Percentiles rank a stretch among this genome's conserved stretches.
These are phyloP conservation scores for Napeogenes inachia DNA, from an alignment of 2,888 invertebrate genomes.

Conservation along the genomic window DNA sequence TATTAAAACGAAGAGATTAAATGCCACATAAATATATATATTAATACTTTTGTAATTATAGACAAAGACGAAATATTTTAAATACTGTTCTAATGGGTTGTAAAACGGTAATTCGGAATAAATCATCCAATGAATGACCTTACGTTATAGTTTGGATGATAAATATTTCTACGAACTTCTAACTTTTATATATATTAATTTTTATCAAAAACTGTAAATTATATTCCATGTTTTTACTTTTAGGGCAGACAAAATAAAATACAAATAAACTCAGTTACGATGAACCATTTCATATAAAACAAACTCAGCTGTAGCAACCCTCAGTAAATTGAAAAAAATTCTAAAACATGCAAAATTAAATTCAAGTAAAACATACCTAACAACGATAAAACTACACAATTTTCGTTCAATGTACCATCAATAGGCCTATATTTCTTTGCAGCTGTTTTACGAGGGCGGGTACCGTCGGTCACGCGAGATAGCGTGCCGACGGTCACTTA, in stretches of 20 bases:
- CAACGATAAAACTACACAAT: constrained; percentile 13
- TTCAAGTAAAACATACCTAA: constrained; percentile 14
- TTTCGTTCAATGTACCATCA: constrained; percentile 13
- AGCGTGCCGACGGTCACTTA: constrained; percentile 64
- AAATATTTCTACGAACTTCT: no score
- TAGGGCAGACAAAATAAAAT: no score
- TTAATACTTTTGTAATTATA: no score
- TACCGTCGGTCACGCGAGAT: constrained; percentile 54
- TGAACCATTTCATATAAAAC: neutral
- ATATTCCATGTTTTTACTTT: no score
- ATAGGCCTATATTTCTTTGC: constrained; percentile 22
- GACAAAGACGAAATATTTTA: no score
- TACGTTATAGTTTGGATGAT: no score
- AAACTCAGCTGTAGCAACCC: neutral
- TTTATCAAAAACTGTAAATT: no score
- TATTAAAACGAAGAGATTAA: neutral
- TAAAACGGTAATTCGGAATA: no score
- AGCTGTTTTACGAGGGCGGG: constrained; percentile 40
- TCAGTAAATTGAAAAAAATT: neutral
- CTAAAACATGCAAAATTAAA: neutral
- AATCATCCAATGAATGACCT: no score
- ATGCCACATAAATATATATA: neutral
- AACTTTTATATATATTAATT: no score
- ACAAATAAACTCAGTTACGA: no score
- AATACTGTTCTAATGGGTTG: no score